Evolutionary conservation across 2,113 vertebrate species (phyloP).

Genomic region (Oenanthe melanoleuca): DNA sequence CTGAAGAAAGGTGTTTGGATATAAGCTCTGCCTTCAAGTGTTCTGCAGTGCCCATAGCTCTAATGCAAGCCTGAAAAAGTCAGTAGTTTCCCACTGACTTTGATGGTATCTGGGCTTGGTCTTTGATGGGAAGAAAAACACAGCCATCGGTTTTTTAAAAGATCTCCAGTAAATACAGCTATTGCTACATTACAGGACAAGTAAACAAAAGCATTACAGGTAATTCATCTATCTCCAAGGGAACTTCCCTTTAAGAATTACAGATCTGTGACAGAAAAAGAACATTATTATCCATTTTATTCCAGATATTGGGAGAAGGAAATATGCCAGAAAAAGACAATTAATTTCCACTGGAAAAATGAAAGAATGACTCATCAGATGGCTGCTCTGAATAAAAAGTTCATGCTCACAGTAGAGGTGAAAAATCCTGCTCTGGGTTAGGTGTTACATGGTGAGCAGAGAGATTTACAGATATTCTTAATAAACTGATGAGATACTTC

Average conservation of each 20-base stretch:
- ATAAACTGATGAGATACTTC: neutral
- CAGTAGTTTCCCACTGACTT: neutral
- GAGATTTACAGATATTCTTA: neutral
- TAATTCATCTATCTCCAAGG: conserved; percentile 20
- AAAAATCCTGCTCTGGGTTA: neutral
- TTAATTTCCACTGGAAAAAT: conserved; percentile 25
- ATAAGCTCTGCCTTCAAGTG: neutral
- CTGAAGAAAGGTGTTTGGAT: neutral
- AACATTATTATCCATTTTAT: conserved; percentile 31
- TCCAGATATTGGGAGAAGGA: neutral
- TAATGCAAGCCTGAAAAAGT: neutral
- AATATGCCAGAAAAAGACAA: conserved; percentile 4
- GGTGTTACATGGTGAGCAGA: neutral
- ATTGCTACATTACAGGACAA: conserved; percentile 21
- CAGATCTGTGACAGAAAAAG: conserved; percentile 29
- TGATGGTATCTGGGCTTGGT: neutral
- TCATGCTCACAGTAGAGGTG: neutral
- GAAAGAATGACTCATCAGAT: neutral
- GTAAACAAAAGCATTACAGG: conserved; percentile 63
- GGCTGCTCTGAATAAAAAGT: neutral
- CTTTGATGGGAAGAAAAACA: neutral
- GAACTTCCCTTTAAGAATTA: conserved; percentile 7
- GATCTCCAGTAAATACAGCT: neutral
- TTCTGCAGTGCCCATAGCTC: neutral
- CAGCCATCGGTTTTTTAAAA: neutral